Base-by-base conservation (phyloP, 2,888 invertebrate genomes). In the Lithophane semibrunnea region DNA sequence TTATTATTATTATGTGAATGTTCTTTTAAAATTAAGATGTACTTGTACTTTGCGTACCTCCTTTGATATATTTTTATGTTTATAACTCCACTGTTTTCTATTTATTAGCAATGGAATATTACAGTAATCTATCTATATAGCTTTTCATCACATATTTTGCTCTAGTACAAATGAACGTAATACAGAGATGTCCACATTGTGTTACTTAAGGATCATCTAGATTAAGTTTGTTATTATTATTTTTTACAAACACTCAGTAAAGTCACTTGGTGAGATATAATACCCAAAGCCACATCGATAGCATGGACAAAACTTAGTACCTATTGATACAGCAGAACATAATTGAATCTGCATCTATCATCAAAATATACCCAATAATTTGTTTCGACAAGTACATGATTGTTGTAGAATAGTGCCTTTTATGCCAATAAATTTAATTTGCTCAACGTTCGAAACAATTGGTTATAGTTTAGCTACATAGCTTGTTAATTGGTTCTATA, bases 401-500 rank as follows among this genome's bases (percentile, higher is more conserved):
- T 73, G 52, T 80, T 75, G 56, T 77, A 79, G 54, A 68, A 66
- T 82, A 84, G 85, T 85, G 82, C 82, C 85, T 85, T 86, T 24
- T 58, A 66, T 69, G 71, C 49, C 65, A 42, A 63, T 72, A 66
- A 68, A 77, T 68, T 72, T 54, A 29, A 58, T 70, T 60, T 66
- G 4, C 3, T 61, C 52, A 64, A 66, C 13, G 9, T 74, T 74
- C 42, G 61, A 72, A 64, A 66, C 18, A 8, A 47, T 70, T 84
- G 44, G 70, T 54, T 65, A 37, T 77, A 63, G 56, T 76, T 68
- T 42, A 18, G 77, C 42, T 72, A 71, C 49, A 67, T 78, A 81
- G n/a, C 49, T 70, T 72, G 42, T 75, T 60, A 74, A 86, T 88
- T 85, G 88, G 86, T 89, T 83, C 89, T 88, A 80, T 79, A 61